Evolutionary conservation across 2,797 vertebrate species (phyloP), one percentile per base, ranked within the genome.

Genomic region (Zenarchopterus dispar): DNA sequence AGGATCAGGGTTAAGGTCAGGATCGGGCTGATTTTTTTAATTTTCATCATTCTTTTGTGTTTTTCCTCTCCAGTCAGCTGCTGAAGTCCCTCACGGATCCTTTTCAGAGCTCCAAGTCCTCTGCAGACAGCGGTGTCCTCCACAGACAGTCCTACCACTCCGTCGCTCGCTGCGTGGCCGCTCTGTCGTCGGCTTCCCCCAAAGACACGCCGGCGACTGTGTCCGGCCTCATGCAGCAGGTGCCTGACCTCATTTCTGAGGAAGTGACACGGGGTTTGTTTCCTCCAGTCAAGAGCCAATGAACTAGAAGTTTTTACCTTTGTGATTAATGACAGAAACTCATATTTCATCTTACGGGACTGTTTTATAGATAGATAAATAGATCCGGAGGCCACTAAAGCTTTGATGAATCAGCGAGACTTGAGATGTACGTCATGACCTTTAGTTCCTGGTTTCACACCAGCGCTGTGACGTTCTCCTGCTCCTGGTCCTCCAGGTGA

Each of bases 61-160:
- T 2, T 17, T 16, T 44, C 13, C 16, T n/a, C 42, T 43, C 21
- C 79, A 90, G 81, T 0, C 94, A 96, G 74, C 88, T 99, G 73
- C 53, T 97, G 70, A 91, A 91, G 84, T 91, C 93, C 67, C 93
- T 99, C 36, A 97, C 92, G 0, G 91, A 86, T 0, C 96, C 96
- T 0, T 75, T 96, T 8, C 91, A 95, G 41, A 43, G 65, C 21
- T 18, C 62, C 11, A 43, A 45, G 39, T 50, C 77, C 4, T 52
- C 73, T 11, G 51, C 61, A 17, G 85, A 84, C 39, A 1, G 50
- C 18, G 0, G 43, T 4, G 0, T 41, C n/a, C 2, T 95, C 19
- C 96, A 97, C 82, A 96, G 94, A 21, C 97, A 98, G 88, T 95
- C 94, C 0, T 96, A 92, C 56, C 90, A 94, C 83, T 97, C 96